A percentile compares a stretch with the other conserved stretches of the same genome.
phyloP scores from a whole-genome alignment of 2,797 vertebrate genomes.

The Perodicticus potto region DNA sequence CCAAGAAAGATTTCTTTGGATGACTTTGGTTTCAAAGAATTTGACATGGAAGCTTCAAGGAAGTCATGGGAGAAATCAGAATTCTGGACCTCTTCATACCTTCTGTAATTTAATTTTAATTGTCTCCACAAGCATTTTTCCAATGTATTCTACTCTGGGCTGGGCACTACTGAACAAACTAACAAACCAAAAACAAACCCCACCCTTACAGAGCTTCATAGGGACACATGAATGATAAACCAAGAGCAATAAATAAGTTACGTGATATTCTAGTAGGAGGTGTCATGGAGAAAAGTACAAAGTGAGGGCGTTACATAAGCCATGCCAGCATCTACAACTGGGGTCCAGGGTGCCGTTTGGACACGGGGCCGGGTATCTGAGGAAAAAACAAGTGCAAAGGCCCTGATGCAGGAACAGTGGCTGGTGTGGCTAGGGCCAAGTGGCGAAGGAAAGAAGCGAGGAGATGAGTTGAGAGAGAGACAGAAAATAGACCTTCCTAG shows the following conservation, averaged over 20 bases:
- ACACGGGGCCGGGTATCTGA: not conserved
- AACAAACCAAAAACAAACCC: not conserved
- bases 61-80: not conserved
- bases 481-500: too few species aligned
- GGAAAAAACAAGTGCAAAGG: not conserved
- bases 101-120: not conserved
- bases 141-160: not conserved
- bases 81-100: not conserved
- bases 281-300: not conserved
- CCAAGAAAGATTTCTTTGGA: not conserved
- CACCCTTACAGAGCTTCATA: fast-evolving
- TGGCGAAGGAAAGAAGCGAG: not conserved
- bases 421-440: not conserved
- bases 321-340: fast-evolving
- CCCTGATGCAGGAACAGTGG: not conserved
- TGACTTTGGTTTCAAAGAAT: not conserved
- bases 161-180: not conserved
- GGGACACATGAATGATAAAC: not conserved
- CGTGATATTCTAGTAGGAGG: not conserved
- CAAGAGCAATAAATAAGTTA: fast-evolving
- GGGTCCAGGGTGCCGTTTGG: not conserved
- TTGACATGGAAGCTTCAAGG: not conserved
- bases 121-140: not conserved
- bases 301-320: not conserved
- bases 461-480: not conserved